A percentile compares a stretch with the other conserved stretches of the same genome.
Conservation (phyloP, 2,797 vertebrate genomes). For the Bucorvus abyssinicus region DNA sequence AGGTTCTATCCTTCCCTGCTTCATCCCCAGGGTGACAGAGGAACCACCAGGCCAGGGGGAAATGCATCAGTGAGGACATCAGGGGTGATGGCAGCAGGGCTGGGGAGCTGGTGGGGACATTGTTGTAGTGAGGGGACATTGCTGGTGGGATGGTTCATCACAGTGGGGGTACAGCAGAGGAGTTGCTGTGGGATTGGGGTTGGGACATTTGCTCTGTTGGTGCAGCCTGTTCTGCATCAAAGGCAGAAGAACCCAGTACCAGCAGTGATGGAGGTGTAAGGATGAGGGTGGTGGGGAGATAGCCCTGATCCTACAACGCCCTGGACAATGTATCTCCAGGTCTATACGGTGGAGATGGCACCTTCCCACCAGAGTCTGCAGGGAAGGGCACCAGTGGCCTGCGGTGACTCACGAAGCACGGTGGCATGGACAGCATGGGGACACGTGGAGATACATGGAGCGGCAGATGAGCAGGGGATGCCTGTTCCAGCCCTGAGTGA, state of each 20-base stretch:
- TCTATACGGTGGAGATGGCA: background rate
- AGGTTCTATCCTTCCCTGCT: background rate
- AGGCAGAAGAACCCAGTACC: background rate
- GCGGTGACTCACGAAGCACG: background rate
- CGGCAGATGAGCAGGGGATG: background rate
- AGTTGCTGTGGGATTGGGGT: background rate
- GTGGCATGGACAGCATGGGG: accelerated
- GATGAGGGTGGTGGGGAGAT: background rate
- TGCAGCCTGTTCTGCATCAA: background rate
- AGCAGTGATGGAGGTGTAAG: background rate
- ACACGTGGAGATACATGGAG: background rate
- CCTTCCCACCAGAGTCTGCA: background rate
- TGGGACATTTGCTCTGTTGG: accelerated
- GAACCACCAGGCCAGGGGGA: background rate
- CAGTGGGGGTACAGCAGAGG: background rate
- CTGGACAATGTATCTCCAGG: too few relatives aligned
- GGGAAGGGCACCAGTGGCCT: background rate
- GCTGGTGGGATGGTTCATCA: background rate
- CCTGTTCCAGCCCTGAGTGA: background rate
- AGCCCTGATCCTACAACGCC: background rate
- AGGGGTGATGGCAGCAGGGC: background rate
- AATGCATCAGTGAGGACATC: accelerated
- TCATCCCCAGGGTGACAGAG: background rate
- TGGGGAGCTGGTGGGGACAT: background rate
- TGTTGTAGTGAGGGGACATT: background rate